Evolutionary conservation across 2,113 vertebrate genomes (phyloP).

Genomic region (Hippopotamus amphibius): DNA sequence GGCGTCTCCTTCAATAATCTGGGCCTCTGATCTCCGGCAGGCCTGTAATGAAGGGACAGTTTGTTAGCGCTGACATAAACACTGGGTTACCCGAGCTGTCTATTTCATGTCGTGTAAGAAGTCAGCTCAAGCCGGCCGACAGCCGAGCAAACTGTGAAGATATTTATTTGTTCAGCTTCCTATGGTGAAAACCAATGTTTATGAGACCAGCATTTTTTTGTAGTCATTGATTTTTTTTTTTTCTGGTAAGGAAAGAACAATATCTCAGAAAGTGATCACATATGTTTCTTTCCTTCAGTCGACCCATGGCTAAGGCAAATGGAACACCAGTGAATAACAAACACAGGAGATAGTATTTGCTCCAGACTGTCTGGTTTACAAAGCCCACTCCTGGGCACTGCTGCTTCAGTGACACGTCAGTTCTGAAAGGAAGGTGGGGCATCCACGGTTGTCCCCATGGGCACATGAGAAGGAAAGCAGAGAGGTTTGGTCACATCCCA

Average conservation of each 20-base stretch:
- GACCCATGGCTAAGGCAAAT: rapidly evolving
- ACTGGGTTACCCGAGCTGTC: conserved; percentile 82
- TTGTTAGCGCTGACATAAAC: conserved; percentile 89
- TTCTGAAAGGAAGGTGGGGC: neutral
- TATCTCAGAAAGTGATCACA: neutral
- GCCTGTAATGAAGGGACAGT: conserved; percentile 89
- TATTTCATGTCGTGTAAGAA: conserved; percentile 83
- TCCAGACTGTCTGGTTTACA: neutral
- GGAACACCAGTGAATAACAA: rapidly evolving
- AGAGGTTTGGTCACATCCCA: neutral
- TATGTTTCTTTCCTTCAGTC: neutral
- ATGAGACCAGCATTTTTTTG: neutral
- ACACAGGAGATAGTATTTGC: rapidly evolving
- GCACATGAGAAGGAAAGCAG: neutral
- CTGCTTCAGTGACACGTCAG: rapidly evolving
- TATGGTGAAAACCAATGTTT: conserved; percentile 77
- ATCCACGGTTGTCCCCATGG: rapidly evolving
- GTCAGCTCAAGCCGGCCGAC: conserved; percentile 75
- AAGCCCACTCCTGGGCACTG: neutral
- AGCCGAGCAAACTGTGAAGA: conserved; percentile 80
- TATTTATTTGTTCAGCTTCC: conserved; percentile 84
- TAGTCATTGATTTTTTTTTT: neutral
- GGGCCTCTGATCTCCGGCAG: conserved; percentile 89
- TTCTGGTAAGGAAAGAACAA: neutral
- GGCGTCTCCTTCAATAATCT: conserved; percentile 90